Conservation (phyloP, 2,797 vertebrate species). For the Lepus oiostolus region DNA sequence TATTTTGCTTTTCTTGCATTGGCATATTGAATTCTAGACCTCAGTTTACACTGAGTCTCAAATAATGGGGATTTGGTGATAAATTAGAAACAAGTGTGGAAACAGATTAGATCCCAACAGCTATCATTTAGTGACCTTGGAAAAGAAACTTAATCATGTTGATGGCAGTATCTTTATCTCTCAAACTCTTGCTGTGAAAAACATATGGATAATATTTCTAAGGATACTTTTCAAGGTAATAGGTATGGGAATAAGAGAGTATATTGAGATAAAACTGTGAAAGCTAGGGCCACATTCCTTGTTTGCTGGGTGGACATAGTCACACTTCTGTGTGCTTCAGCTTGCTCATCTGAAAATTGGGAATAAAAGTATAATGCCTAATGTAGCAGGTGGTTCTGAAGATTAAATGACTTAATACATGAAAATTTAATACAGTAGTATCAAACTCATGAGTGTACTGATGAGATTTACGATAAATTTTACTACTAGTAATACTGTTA, state of each 20-base stretch:
- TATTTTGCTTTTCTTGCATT: background rate
- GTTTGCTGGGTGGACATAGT: background rate
- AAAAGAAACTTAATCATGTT: background rate
- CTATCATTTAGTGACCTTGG: background rate
- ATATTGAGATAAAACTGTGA: background rate
- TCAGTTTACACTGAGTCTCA: background rate
- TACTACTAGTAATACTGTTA: too few relatives aligned
- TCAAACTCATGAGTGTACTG: background rate
- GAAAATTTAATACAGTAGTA: background rate
- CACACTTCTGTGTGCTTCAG: background rate
- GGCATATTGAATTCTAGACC: background rate
- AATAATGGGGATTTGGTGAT: background rate
- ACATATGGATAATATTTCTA: background rate
- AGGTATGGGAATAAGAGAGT: background rate
- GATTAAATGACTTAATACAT: background rate
- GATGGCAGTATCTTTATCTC: background rate
- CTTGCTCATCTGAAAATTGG: constrained; percentile 1
- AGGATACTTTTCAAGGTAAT: background rate
- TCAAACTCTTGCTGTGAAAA: background rate
- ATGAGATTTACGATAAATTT: background rate
- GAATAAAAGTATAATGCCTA: background rate
- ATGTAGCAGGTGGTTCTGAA: background rate
- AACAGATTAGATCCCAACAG: background rate
- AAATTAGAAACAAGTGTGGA: constrained; percentile 4
- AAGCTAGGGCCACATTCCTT: background rate